A percentile compares a stretch with the other conserved stretches of the same genome.
Conservation (phyloP, 2,113 vertebrate species). For the Mirounga angustirostris region DNA sequence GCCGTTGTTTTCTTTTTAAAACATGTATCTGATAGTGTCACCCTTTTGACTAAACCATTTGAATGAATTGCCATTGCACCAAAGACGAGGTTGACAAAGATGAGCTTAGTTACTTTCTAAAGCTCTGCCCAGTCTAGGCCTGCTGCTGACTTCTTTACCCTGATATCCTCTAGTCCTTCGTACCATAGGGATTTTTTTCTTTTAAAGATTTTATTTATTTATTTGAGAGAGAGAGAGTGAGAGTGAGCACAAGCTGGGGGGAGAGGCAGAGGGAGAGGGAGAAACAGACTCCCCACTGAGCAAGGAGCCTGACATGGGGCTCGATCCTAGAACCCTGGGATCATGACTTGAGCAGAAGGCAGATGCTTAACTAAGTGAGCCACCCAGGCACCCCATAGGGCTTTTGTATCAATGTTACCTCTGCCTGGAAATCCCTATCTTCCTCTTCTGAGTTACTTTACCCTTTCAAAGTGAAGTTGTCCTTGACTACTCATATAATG, state of each 20-base stretch:
- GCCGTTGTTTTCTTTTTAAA: slow-evolving; percentile 32
- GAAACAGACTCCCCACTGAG: neutral
- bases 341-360: neutral
- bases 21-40: neutral
- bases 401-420: neutral
- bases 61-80: neutral
- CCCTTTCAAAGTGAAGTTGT: neutral
- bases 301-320: neutral
- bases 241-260: neutral
- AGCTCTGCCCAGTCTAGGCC: neutral
- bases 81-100: neutral
- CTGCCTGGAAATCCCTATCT: neutral
- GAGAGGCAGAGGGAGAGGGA: neutral
- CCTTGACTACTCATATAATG: neutral
- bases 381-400: neutral
- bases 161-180: neutral
- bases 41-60: neutral
- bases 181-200: no score
- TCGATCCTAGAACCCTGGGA: neutral
- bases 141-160: neutral
- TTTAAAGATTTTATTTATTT: neutral
- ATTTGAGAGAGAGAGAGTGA: neutral
- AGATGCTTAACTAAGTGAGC: neutral
- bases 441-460: neutral
- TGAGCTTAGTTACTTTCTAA: neutral